Conservation (phyloP, 2,888 invertebrate genomes). For the Drepana falcataria region DNA sequence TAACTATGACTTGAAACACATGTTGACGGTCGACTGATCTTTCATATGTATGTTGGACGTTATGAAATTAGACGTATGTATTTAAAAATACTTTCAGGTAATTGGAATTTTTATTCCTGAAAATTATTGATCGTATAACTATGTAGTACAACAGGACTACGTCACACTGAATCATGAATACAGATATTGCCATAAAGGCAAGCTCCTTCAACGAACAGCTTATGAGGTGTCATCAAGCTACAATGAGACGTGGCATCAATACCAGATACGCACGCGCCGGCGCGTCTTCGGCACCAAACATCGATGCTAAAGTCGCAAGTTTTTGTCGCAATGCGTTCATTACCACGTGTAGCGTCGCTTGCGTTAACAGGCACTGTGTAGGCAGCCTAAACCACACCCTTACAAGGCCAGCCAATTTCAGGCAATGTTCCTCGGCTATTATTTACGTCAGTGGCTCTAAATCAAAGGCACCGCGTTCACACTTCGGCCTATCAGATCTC, state of each 20-base stretch:
- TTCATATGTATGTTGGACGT: too few relatives aligned
- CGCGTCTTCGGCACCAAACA: constrained; percentile 14
- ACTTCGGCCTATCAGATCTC: constrained; percentile 64
- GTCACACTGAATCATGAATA: too few relatives aligned
- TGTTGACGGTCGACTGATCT: too few relatives aligned
- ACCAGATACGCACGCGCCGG: constrained; percentile 9
- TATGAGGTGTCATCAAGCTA: not conserved
- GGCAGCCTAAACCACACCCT: constrained; percentile 19
- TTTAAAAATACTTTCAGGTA: too few relatives aligned
- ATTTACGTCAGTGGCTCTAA: constrained; percentile 45
- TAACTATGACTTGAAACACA: too few relatives aligned
- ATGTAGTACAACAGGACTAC: too few relatives aligned
- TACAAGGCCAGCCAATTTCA: constrained; percentile 40
- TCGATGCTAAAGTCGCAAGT: constrained; percentile 13
- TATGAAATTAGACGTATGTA: too few relatives aligned
- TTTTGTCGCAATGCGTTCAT: not conserved
- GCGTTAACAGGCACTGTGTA: constrained; percentile 8
- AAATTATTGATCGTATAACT: too few relatives aligned
- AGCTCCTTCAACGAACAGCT: not conserved
- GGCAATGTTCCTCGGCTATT: constrained; percentile 32
- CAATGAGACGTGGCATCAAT: constrained; percentile 6
- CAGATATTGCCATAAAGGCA: too few relatives aligned
- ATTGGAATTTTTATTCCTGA: too few relatives aligned
- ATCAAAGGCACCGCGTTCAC: constrained; percentile 64
- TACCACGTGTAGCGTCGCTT: constrained; percentile 7